Evolutionary conservation across 2,888 invertebrate genomes (phyloP).

Genomic region (Altica lythri): DNA sequence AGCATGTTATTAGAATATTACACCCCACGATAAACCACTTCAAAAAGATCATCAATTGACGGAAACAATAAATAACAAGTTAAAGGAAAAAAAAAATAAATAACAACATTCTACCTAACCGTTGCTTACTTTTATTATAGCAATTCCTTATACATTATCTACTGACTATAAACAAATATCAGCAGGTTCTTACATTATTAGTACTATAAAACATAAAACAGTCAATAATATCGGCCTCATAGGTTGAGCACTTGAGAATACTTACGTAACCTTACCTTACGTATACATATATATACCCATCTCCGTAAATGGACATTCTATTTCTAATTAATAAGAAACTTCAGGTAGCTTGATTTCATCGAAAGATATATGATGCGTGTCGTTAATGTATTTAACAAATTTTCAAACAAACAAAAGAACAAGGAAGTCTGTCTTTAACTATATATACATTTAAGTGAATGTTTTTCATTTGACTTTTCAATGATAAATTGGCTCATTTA

Average conservation of each 20-base stretch:
- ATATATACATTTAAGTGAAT: background rate
- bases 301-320: conserved; percentile 40
- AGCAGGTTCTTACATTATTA: conserved; percentile 34
- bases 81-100: conserved; percentile 5
- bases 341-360: conserved; percentile 39
- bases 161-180: conserved; percentile 35
- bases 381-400: conserved; percentile 6
- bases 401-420: conserved; percentile 11
- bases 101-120: conserved; percentile 11
- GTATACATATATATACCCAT: conserved; percentile 9
- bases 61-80: conserved; percentile 15
- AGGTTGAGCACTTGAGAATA: conserved; percentile 20
- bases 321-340: conserved; percentile 43
- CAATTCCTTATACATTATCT: conserved; percentile 27
- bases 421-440: conserved; percentile 4
- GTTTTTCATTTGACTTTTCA: background rate
- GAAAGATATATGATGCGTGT: conserved; percentile 8
- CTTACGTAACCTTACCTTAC: conserved; percentile 26
- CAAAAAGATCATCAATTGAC: conserved; percentile 7
- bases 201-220: conserved; percentile 34
- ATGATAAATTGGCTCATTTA: background rate
- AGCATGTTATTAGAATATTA: conserved; percentile 15
- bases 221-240: conserved; percentile 36
- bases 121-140: conserved; percentile 19
- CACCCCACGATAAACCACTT: conserved; percentile 1